Conservation (phyloP, 2,113 vertebrate genomes). For the Melierax canorus region DNA sequence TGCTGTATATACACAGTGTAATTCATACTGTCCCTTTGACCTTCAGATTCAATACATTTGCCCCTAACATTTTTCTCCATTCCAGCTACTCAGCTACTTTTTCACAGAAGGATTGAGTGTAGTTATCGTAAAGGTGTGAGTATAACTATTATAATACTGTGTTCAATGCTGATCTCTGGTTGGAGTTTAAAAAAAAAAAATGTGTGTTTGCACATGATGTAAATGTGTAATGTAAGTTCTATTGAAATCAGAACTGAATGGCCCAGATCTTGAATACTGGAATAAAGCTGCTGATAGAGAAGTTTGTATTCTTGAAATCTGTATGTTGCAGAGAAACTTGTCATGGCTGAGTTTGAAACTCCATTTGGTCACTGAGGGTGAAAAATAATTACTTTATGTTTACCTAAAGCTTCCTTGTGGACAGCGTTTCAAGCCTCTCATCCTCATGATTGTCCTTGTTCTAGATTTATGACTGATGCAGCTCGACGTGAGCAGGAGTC, state of each 20-base stretch:
- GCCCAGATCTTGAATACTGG: background rate
- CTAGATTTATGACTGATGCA: conserved; percentile 97
- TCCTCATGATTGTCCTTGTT: background rate
- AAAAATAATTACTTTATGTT: background rate
- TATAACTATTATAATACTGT: background rate
- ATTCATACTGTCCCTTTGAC: background rate
- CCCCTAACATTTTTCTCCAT: background rate
- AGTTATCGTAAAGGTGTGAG: background rate
- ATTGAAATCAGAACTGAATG: background rate
- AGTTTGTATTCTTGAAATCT: background rate
- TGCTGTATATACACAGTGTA: background rate
- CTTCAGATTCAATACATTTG: background rate
- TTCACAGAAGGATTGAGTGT: background rate
- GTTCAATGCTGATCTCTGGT: background rate
- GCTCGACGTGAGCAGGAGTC: conserved; percentile 93
- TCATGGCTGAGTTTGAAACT: background rate
- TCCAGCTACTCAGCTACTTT: background rate
- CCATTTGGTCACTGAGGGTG: background rate
- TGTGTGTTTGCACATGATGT: background rate
- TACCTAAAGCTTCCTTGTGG: background rate
- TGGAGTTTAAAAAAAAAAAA: background rate
- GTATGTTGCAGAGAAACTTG: background rate
- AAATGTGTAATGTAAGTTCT: background rate
- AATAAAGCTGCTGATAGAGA: background rate
- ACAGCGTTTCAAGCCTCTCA: background rate